These are phyloP conservation scores for Troides oblongomaculatus DNA, from an alignment of 2,888 invertebrate species.

Conservation along the genomic window DNA sequence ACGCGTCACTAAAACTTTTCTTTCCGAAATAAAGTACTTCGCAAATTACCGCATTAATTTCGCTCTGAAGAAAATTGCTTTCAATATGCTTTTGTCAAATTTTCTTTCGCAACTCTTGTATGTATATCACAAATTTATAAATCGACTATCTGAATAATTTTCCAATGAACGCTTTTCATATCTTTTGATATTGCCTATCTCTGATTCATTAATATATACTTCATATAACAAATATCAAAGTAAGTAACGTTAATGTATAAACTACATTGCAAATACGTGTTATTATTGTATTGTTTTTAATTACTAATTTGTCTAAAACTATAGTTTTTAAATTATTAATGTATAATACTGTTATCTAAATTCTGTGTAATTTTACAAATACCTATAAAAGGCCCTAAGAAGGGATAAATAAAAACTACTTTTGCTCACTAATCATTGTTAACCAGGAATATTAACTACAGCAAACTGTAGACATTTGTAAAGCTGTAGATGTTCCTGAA, in stretches of 20 bases:
- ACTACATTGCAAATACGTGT: too few species aligned
- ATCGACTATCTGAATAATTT: background rate
- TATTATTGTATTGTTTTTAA: too few species aligned
- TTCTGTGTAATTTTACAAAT: background rate
- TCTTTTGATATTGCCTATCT: background rate
- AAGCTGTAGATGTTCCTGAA: background rate
- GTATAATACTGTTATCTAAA: background rate
- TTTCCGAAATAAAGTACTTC: constrained; percentile 8
- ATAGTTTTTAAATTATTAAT: background rate
- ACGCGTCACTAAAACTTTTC: constrained; percentile 18
- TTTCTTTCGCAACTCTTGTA: background rate
- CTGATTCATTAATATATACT: too few species aligned
- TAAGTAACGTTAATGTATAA: too few species aligned
- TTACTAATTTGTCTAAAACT: too few species aligned
- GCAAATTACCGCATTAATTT: constrained; percentile 21
- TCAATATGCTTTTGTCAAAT: background rate
- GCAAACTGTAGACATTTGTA: background rate
- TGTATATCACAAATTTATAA: background rate
- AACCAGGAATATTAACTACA: background rate
- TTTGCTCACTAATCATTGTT: background rate
- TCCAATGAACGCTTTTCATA: background rate
- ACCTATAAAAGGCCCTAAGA: too few species aligned
- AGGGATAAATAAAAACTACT: background rate
- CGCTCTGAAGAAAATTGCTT: constrained; percentile 15
- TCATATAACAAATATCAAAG: too few species aligned